Evolutionary conservation across 1,140 invertebrate species (phyloP).

Genomic region (Drosophila lini): DNA sequence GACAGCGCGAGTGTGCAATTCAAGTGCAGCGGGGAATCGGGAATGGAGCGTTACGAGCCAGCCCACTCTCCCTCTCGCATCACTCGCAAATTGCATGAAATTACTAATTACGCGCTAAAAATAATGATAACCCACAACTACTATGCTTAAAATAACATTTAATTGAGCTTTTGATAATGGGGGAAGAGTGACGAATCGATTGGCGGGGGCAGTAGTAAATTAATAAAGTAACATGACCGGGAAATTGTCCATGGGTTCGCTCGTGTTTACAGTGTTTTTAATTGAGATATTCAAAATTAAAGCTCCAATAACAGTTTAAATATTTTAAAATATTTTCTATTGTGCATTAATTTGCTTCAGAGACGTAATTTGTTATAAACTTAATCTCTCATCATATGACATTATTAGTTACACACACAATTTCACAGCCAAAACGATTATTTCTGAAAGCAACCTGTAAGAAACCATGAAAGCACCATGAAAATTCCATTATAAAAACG

Average conservation of each 20-base stretch:
- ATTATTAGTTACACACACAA: conserved; percentile 15
- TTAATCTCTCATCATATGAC: not conserved
- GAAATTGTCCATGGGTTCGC: not conserved
- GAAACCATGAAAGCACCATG: conserved; percentile 8
- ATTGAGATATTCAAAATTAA: not conserved
- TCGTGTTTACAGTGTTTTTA: not conserved
- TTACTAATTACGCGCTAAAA: conserved; percentile 73
- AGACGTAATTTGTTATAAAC: not conserved
- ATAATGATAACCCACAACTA: conserved; percentile 45
- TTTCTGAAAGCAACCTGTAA: conserved; percentile 3
- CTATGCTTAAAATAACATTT: conserved; percentile 49
- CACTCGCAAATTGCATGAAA: conserved; percentile 57
- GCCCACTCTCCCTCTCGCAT: not conserved
- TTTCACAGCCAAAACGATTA: conserved; percentile 26
- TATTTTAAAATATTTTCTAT: not conserved
- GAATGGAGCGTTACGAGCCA: conserved; percentile 52
- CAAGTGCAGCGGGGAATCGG: conserved; percentile 66
- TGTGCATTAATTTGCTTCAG: not conserved
- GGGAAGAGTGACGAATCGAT: not conserved
- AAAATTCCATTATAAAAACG: conserved; percentile 24
- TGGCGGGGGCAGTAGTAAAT: not conserved
- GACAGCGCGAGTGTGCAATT: conserved; percentile 58
- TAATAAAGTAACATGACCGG: not conserved
- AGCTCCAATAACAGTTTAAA: too few relatives aligned
- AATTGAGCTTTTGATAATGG: conserved; percentile 37